Evolutionary conservation across 2,888 invertebrate genomes (phyloP), one percentile per base, ranked within the genome.

Genomic region (Ochropleura leucogaster): DNA sequence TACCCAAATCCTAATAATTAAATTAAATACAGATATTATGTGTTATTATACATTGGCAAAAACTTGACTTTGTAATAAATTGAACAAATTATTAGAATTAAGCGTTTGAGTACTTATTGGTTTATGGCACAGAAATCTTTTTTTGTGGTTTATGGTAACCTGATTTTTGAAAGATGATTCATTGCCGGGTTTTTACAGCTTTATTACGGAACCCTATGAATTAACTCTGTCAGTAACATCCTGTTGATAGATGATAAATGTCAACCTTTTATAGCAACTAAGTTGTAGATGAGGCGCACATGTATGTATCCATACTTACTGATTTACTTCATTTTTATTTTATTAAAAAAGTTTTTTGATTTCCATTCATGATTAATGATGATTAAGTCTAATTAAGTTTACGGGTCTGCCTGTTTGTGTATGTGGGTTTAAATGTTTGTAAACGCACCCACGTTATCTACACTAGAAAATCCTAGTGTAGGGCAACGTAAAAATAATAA

Each of bases 241-340:
- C 85, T 68, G 85, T 82, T 77, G 82, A 82, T 82, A 80, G 65
- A 68, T 80, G 70, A 74, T 84, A 55, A 72, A 72, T 70, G 68
- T 64, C 72, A 80, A 60, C 63, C 53, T 67, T 70, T 80, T 84
- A 53, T 20, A n/a, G n/a, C 69, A 60, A 68, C 67, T 65, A 47
- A 67, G 68, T 65, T 67, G 74, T 12, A 49, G 12, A 63, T 49
- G 30, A 30, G 30, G 30, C 30, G 14, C 9, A 10, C 63, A 30
- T 55, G 51, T 40, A n/a, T n/a, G 10, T 8, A 47, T 14, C 4
- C 14, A 47, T 49, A 30, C 30, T 30, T 30, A 2, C 30, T 30
- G 30, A 30, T 72, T 51, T 78, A 42, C 12, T 30, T 42, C 4
- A 12, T 79, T 68, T 53, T 12, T 30, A 1, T 44, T 10, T 62